Conservation (phyloP, 2,113 vertebrate species). For the Mustela nigripes region DNA sequence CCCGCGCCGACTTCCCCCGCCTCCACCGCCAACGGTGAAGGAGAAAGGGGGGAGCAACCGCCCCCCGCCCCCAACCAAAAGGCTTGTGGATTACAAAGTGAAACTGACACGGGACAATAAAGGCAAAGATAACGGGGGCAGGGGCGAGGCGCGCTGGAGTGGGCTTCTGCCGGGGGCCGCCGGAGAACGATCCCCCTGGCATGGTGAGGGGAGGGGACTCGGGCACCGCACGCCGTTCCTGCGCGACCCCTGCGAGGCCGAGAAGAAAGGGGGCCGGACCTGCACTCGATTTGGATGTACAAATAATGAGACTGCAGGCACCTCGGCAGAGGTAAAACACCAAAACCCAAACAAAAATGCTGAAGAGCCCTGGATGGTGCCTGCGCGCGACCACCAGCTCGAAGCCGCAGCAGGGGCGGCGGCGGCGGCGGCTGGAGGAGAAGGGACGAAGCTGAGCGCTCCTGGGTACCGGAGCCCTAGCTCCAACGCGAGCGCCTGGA, state of each 20-base stretch:
- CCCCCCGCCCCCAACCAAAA: conserved; percentile 56
- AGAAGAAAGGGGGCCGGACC: conserved; percentile 41
- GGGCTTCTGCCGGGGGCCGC: background rate
- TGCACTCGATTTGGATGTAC: conserved; percentile 57
- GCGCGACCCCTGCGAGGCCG: conserved; percentile 35
- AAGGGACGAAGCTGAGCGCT: conserved; percentile 52
- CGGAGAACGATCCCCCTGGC: background rate
- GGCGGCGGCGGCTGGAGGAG: background rate
- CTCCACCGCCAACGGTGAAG: background rate
- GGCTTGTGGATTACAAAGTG: conserved; percentile 80
- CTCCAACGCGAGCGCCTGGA: background rate
- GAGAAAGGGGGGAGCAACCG: background rate
- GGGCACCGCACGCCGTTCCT: background rate
- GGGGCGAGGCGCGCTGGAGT: background rate
- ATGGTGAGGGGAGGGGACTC: conserved; percentile 64
- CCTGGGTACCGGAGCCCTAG: background rate
- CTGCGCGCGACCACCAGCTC: conserved; percentile 2
- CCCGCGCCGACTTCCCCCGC: background rate
- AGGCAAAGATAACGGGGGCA: background rate
- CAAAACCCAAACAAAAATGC: conserved; percentile 31
- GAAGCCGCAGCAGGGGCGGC: conserved; percentile 26
- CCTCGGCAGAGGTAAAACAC: conserved; percentile 39
- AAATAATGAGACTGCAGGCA: conserved; percentile 59
- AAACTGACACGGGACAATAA: conserved; percentile 72
- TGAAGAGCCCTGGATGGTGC: background rate